Base-by-base conservation (phyloP, 2,113 vertebrate genomes). In the Pyxicephalus adspersus region DNA sequence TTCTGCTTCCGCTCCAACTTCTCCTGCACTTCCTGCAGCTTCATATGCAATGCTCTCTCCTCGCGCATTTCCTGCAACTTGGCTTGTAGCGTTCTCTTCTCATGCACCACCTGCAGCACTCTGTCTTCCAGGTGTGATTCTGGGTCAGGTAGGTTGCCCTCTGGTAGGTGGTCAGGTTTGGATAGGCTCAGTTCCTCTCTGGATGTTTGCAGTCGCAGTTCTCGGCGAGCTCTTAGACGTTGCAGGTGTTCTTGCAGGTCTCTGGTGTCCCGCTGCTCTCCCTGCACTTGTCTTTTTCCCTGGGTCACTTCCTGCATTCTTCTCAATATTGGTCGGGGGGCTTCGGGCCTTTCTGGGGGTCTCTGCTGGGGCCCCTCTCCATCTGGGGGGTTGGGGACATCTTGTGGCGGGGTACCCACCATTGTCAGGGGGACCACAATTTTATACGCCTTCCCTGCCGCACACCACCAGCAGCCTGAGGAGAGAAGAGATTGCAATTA, bases 401-500 rank as follows among this genome's bases (percentile, higher is more conserved):
- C 45, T 51, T 71, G 23, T 26, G 50, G 72, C n/a, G 64, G 28
- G 20, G 67, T 29, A 4, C 78, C 78, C 57, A 80, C 78, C 78
- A 73, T 80, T 22, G 28, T 81, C 77, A 55, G 61, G 6, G 60
- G 70, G 50, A 15, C 2, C 5, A 25, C 5, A 26, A 58, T 8
- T 4, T 26, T 8, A 66, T 15, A 64, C 0, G 18, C 18, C 17
- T 50, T 67, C 31, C 67, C 68, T 20, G 64, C 50, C 15, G 60
- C 45, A 25, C 57, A 73, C 67, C 79, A 81, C 58, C 79, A 73
- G n/a, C 38, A 71, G n/a, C 79, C 79, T 81, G n/a, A 64, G 3
- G 13, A 6, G 16, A 67, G 20, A 66, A 22, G 20, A 77, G n/a
- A n/a, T n/a, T n/a, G n/a, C n/a, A n/a, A n/a, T 16, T 38, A 38